phyloP scores from a whole-genome alignment of 1,140 invertebrate species.

The Rhyacophila brunnea region DNA sequence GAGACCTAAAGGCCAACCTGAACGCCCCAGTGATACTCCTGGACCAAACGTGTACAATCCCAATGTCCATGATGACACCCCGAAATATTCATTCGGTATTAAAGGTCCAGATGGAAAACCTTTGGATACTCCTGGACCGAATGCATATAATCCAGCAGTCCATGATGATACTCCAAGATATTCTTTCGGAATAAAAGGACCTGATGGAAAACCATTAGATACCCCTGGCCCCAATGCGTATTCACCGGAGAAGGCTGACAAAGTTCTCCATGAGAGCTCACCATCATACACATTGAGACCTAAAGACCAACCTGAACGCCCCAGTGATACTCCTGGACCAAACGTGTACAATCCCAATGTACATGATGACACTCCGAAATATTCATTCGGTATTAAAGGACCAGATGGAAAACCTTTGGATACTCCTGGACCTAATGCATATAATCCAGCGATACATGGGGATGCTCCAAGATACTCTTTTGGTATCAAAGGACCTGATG shows the following conservation, averaged over 20 bases:
- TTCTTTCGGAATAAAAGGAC: constrained; percentile 42
- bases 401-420: constrained; percentile 51
- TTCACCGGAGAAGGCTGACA: constrained; percentile 63
- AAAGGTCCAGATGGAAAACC: constrained; percentile 46
- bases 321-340: constrained; percentile 69
- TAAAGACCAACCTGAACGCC: constrained; percentile 57
- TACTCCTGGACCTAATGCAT: constrained; percentile 66
- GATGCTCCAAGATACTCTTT: constrained; percentile 50
- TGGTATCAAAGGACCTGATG: constrained; percentile 45
- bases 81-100: constrained; percentile 50
- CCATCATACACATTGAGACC: constrained; percentile 47
- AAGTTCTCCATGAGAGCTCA: constrained; percentile 49
- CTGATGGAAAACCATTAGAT: constrained; percentile 38
- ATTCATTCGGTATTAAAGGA: constrained; percentile 43
- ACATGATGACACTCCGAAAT: constrained; percentile 47
- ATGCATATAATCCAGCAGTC: constrained; percentile 50
- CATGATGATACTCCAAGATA: constrained; percentile 50
- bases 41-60: constrained; percentile 57
- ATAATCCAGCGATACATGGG: constrained; percentile 53
- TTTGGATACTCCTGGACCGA: constrained; percentile 55
- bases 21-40: constrained; percentile 56
- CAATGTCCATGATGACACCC: constrained; percentile 61
- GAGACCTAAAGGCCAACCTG: constrained; percentile 54
- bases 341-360: constrained; percentile 63
- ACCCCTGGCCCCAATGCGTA: constrained; percentile 56